Evolutionary conservation across 2,113 vertebrate species (phyloP), one percentile per base, ranked within the genome.

Genomic region (Callipepla squamata): DNA sequence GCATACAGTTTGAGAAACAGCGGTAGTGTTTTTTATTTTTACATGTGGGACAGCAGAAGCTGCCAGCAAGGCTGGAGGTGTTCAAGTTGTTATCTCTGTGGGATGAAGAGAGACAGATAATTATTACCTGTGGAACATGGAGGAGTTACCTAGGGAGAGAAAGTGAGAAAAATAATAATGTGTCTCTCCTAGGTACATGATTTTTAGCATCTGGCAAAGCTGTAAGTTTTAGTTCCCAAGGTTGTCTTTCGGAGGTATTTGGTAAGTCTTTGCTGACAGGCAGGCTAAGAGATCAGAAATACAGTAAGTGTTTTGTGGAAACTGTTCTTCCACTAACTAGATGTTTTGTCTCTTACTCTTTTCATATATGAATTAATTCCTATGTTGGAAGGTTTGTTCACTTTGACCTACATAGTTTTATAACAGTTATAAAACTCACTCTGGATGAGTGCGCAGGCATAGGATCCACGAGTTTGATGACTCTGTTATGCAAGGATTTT

Each of bases 81-180:
- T 91, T 95, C 67, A 82, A 32, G 26, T 91, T 83, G 63, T 77
- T 90, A 90, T 42, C 59, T 93, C 79, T 77, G 79, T 94, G 90
- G 93, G 79, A 90, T 94, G 72, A 85, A 82, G 79, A 95, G 72
- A 94, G 85, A 87, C 70, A 69, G 85, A 66, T 95, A 93, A 96
- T 91, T 89, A 92, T 89, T 93, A 87, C 59, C 82, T 80, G 82
- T 94, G 92, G 72, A 92, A 92, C 59, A 90, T 45, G 55, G 45
- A 82, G 63, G 91, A 94, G 81, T 89, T 89, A 69, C 65, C 62
- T 85, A 63, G 67, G 48, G 53, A 91, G 67, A 74, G 32, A 19
- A 87, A 74, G 50, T 77, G 82, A 95, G 55, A 70, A 68, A 93
- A 91, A 91, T 85, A 92, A 92, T 76, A 80, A 90, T 47, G 26